A percentile compares a stretch with the other conserved stretches of the same genome.
Conservation (phyloP, 64 coral and sea anemone genomes). For the Pachyseris speciosa region DNA sequence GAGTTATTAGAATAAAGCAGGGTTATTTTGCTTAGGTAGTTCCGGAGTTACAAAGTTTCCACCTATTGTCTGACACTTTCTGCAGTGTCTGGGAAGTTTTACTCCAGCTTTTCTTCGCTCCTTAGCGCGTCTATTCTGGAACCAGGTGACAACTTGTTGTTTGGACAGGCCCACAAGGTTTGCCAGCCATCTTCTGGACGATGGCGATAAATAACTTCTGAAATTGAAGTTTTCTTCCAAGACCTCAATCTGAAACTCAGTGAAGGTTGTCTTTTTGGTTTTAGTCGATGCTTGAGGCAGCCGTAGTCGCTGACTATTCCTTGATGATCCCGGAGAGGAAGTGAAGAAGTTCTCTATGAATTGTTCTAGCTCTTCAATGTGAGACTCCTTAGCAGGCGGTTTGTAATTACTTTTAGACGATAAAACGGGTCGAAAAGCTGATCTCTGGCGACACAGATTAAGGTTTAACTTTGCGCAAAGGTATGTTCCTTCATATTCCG, state of each 20-base stretch:
- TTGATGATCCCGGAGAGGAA: background rate
- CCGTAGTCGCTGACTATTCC: background rate
- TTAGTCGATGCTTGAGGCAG: background rate
- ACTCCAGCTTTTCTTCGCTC: slow-evolving; percentile 11
- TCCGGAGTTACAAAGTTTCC: background rate
- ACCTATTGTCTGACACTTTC: background rate
- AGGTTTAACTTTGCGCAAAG: background rate
- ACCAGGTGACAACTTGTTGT: slow-evolving; percentile 34
- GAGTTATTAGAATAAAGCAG: background rate
- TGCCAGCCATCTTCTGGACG: slow-evolving; percentile 7
- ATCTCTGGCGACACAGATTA: background rate
- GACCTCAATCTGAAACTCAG: background rate
- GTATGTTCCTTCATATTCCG: background rate
- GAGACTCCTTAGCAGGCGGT: background rate
- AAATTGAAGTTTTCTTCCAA: slow-evolving; percentile 29
- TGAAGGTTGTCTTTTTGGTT: slow-evolving; percentile 10
- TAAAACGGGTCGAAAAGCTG: background rate
- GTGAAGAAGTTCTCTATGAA: slow-evolving; percentile 29
- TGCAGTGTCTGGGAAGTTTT: background rate
- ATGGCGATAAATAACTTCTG: slow-evolving; percentile 10
- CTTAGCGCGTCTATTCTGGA: slow-evolving; percentile 12
- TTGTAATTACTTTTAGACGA: background rate
- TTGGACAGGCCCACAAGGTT: slow-evolving; percentile 2
- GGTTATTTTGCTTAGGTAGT: background rate
- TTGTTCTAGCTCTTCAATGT: background rate